These are phyloP conservation scores for Azorinus chamasolen DNA, from an alignment of 2,888 invertebrate genomes.

Conservation along the genomic window DNA sequence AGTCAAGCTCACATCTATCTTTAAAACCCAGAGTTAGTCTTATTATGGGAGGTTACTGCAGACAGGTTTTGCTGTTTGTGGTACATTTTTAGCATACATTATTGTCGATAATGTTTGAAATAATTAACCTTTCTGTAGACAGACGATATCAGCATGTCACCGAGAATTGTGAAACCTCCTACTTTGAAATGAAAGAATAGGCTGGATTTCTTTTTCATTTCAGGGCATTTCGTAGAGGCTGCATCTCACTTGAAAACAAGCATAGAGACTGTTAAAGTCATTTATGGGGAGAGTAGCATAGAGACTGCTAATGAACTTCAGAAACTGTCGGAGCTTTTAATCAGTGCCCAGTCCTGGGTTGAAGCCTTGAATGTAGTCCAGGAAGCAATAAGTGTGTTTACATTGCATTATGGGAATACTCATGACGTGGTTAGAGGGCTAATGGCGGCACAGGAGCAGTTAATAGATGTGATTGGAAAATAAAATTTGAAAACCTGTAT, in stretches of 20 bases:
- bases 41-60: no score
- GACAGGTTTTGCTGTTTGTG: no score
- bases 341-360: conserved; percentile 85
- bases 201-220: no score
- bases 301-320: conserved; percentile 90
- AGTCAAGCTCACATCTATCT: no score
- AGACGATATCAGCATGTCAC: no score
- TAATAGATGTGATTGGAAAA: conserved; percentile 26
- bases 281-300: conserved; percentile 90
- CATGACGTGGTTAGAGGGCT: conserved; percentile 68
- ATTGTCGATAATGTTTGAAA: no score
- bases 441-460: conserved; percentile 52
- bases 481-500: no score
- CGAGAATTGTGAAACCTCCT: no score
- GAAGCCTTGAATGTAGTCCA: conserved; percentile 79
- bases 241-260: conserved; percentile 88
- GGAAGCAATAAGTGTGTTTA: conserved; percentile 67
- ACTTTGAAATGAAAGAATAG: no score
- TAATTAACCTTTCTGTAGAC: no score
- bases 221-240: conserved; percentile 86
- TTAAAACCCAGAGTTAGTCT: no score
- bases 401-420: conserved; percentile 67
- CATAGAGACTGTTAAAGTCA: conserved; percentile 88
- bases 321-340: conserved; percentile 89
- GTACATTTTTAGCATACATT: no score